These are phyloP conservation scores for Mionectes olivaceus DNA, from an alignment of 2,797 vertebrate genomes.

Conservation along the genomic window DNA sequence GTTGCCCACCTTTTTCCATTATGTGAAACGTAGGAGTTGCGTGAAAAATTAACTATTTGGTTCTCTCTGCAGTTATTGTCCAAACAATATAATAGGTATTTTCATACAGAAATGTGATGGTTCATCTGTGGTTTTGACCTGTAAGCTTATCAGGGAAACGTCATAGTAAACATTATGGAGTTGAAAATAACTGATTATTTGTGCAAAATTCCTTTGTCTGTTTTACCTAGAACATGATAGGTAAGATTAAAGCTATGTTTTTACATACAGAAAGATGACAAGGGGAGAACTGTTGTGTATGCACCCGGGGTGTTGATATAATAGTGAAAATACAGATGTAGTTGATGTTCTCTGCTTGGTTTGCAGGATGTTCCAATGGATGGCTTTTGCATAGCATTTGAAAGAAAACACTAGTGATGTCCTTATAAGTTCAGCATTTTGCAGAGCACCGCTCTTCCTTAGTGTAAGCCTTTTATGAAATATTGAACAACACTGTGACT, in stretches of 20 bases:
- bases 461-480: neutral
- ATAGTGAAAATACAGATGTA: neutral
- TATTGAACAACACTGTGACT: neutral
- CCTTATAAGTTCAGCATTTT: neutral
- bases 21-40: neutral
- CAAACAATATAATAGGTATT: neutral
- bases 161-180: neutral
- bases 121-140: neutral
- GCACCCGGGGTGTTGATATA: neutral
- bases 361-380: neutral
- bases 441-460: neutral
- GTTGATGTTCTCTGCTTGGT: neutral
- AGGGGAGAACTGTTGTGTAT: neutral
- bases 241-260: neutral
- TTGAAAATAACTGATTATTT: neutral
- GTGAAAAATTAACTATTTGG: neutral
- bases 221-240: neutral
- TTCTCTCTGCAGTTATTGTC: neutral
- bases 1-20: neutral
- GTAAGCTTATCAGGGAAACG: neutral
- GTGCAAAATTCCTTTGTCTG: neutral
- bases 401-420: neutral
- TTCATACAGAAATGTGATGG: neutral
- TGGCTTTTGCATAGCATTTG: neutral
- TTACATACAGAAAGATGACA: neutral